Base-by-base conservation (phyloP, 2,797 vertebrate genomes). In the Mustela erminea region DNA sequence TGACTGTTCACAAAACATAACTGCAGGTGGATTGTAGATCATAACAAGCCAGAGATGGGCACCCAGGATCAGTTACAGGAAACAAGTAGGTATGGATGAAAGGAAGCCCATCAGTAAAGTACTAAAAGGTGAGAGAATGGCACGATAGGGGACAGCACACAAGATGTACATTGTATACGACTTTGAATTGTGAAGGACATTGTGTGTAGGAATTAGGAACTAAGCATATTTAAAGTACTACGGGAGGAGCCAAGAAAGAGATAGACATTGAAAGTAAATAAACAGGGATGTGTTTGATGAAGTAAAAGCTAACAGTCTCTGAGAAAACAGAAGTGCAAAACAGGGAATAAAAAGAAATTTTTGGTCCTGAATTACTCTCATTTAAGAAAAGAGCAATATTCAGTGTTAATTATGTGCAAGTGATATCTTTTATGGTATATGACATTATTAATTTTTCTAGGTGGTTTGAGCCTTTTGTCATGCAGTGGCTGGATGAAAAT, bases 391-490 rank as follows among this genome's bases (percentile, higher is more conserved):
- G 13, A 94, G 6, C 7, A 52, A 2, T 3, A 23, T 83, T 46
- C 12, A 43, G 27, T 58, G 25, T 90, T 85, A 54, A 43, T 70
- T 62, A 38, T 23, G 12, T 64, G 5, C 11, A 56, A 80, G 41
- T 64, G 25, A n/a, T 46, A 25, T 29, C 32, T 21, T 77, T 92
- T 60, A 58, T 52, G 64, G 10, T 49, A 18, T 68, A 12, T 92
- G 13, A 75, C n/a, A 21, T 87, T 35, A 46, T 29, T 93, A 46
- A 43, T 49, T 23, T 89, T 98, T 98, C 91, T 92, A 99, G 99
- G 98, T 99, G 99, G 99, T 99, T 99, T 89, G 99, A 99, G 95
- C 99, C 99, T 8, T 99, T 99, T 98, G 99, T 99, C 96, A 99
- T 99, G 97, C 99, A 99, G 98, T 99, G 99, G 99, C 99, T 99